Evolutionary conservation across 1,140 invertebrate species (phyloP), one percentile per base, ranked within the genome.

Genomic region (Leptinotarsa undecemlineata): DNA sequence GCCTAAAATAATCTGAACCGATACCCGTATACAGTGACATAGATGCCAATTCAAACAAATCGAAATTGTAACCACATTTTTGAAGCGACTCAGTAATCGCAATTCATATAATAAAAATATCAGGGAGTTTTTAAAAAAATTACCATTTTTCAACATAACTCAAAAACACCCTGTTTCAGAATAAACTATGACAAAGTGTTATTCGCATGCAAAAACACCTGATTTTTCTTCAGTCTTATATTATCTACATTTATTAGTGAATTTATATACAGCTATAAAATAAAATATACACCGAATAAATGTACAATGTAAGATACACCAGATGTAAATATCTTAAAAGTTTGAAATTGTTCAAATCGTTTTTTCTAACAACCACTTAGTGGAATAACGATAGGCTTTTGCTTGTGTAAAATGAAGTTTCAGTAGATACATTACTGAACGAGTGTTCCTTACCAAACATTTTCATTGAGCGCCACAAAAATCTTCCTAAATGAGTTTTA

Each of bases 1-100:
- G 51, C 17, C 51, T 57, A n/a, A 57, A 57, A 57, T 57, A 57
- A 57, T 57, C 17, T 57, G 51, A 57, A 19, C 51, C 6, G 51
- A 57, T 57, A 57, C 51, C 51, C 51, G 51, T 57, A 57, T 57
- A 57, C 17, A 57, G 15, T 57, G 51, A 57, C 51, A 57, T 57
- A 57, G 51, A n/a, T 57, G 51, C 51, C 51, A 57, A 57, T 57
- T 57, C 6, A 17, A 6, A 57, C 17, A 15, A 57, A 57, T 17
- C 15, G 5, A 57, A 57, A 57, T 57, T 19, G 51, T 57, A 57
- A 57, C n/a, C 2, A 57, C 51, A 57, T 57, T 57, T 57, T 15
- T 57, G 17, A 57, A 14, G 51, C 51, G 51, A 57, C n/a, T 57
- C 0, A 57, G 51, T 57, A 57, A 57, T 19, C 1, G 51, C n/a